Evolutionary conservation across 2,113 vertebrate genomes (phyloP).

Genomic region (Ptilorrhoa leucosticta): DNA sequence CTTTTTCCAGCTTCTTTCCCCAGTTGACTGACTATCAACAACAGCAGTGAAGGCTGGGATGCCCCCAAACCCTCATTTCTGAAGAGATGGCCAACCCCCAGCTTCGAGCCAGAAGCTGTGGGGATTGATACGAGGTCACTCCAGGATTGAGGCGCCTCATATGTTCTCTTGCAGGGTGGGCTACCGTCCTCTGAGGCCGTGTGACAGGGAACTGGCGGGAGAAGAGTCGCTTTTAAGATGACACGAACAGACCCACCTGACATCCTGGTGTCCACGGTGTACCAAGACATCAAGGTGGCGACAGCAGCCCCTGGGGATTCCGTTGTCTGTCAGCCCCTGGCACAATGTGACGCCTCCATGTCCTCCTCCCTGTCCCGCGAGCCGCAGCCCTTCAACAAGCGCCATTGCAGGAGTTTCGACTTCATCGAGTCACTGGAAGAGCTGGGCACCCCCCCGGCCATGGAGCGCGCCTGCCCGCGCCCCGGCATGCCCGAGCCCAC

Average conservation of each 20-base stretch:
- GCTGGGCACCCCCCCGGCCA: constrained; percentile 58
- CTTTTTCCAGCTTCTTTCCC: neutral
- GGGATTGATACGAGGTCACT: neutral
- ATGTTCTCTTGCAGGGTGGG: constrained; percentile 44
- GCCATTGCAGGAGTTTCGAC: constrained; percentile 96
- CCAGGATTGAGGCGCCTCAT: neutral
- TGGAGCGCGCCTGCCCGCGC: constrained; percentile 76
- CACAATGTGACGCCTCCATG: constrained; percentile 85
- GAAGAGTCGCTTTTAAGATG: constrained; percentile 85
- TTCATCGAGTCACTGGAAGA: constrained; percentile 91
- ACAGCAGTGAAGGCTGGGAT: neutral
- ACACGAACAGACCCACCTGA: constrained; percentile 96
- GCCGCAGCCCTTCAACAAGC: constrained; percentile 88
- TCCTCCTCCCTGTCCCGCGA: constrained; percentile 79
- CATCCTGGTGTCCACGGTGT: constrained; percentile 90
- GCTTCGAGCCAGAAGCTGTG: neutral
- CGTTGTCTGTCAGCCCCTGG: constrained; percentile 66
- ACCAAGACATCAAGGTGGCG: constrained; percentile 86
- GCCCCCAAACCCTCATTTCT: neutral
- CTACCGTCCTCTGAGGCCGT: constrained; percentile 67
- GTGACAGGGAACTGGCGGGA: constrained; percentile 70
- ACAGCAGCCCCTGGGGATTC: constrained; percentile 66
- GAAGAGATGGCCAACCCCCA: neutral
- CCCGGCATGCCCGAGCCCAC: constrained; percentile 66
- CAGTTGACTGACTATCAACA: neutral